phyloP scores from a whole-genome alignment of 2,888 invertebrate genomes.

The Acheta domesticus region DNA sequence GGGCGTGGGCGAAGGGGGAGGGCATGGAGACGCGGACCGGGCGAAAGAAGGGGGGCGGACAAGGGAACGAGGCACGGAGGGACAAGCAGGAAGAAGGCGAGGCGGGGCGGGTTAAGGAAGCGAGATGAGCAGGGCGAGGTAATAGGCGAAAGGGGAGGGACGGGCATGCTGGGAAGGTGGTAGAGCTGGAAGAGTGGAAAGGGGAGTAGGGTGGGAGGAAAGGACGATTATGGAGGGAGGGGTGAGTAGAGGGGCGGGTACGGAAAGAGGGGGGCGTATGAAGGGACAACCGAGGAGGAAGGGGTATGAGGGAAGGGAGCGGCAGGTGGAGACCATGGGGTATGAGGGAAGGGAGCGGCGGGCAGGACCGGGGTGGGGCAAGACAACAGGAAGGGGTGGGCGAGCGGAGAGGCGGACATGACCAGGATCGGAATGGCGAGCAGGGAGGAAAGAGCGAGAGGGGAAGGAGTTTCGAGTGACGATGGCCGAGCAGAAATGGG shows the following conservation, averaged over 20 bases:
- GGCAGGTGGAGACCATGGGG: neutral
- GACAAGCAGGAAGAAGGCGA: neutral
- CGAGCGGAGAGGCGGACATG: neutral
- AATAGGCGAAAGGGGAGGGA: neutral
- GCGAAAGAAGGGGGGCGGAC: neutral
- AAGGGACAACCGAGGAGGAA: accelerated
- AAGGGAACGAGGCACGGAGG: neutral
- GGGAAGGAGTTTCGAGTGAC: neutral
- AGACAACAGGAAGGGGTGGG: neutral
- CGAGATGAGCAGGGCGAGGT: too few relatives aligned
- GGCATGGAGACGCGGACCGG: neutral
- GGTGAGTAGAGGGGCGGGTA: neutral
- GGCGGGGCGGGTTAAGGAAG: neutral
- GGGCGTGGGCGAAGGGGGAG: neutral
- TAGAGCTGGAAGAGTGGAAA: neutral
- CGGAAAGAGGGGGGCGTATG: too few relatives aligned
- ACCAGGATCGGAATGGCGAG: neutral
- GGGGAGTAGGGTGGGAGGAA: neutral
- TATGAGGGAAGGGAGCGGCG: neutral
- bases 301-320: neutral
- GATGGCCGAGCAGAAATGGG: too few relatives aligned
- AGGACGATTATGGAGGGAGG: neutral
- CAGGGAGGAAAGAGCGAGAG: neutral
- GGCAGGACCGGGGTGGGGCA: too few relatives aligned
- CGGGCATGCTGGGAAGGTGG: neutral